Evolutionary conservation across 37 sponge, comb jelly and placozoan genomes (phyloP), one percentile per base, ranked within the genome.

Genomic region (Eunapius fragilis): DNA sequence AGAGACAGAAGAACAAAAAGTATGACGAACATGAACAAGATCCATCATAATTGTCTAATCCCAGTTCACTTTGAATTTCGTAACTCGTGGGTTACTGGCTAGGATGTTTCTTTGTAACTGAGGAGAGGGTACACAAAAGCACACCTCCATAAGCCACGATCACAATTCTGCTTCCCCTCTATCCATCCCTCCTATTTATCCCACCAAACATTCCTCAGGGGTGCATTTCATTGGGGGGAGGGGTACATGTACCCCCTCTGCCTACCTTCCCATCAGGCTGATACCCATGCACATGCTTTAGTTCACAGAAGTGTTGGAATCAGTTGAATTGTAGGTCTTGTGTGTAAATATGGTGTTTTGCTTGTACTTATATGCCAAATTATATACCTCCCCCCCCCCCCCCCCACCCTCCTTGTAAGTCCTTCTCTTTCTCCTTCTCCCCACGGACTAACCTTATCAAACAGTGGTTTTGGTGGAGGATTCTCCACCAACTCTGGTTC

Each of bases 31-130:
- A 68, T 7, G 37, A 24, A 67, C 41, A 30, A 31, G 37, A n/a
- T 2, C 25, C n/a, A n/a, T n/a, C n/a, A n/a, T n/a, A n/a, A n/a
- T 75, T 2, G 25, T 12, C 89, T 70, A 89, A 84, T 97, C 97
- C 99, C 99, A 99, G 90, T 93, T 88, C 28, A 99, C 92, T 76
- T 97, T 97, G 89, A 99, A 99, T 76, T 94, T 92, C 49, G 99
- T 99, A 22, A 99, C 94, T 37, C 99, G 75, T 45, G 99, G 99
- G 84, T 86, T 93, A n/a, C 92, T 92, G 9, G 97, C 96, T 11
- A 99, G 92, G 37, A 99, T 97, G 82, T 99, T 99, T 85, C 98
- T 93, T 47, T 91, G 92, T 35, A 95, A 77, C 93, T 93, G 82
- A 17, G 28, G 74, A 69, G 30, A 31, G 12, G 67, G 48, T 10